These are phyloP conservation scores for Ostrea denselamellosa DNA, from an alignment of 1,140 invertebrate species.

Conservation along the genomic window DNA sequence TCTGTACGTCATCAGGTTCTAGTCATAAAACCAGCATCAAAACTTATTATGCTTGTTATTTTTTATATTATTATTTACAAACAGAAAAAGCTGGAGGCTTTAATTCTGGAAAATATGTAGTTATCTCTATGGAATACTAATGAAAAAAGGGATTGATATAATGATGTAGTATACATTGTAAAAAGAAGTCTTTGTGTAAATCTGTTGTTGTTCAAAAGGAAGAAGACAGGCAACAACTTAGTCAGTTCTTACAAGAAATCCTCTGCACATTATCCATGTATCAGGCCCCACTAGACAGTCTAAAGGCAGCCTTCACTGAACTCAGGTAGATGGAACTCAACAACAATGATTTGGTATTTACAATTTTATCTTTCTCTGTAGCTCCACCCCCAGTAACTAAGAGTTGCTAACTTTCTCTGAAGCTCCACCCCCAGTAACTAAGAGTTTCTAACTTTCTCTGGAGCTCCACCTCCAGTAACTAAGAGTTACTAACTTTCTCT, in stretches of 20 bases:
- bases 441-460: no score
- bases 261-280: slow-evolving; percentile 81
- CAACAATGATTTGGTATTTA: neutral
- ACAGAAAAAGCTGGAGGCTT: no score
- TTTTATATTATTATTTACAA: no score
- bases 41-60: no score
- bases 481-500: no score
- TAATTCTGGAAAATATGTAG: no score
- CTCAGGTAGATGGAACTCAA: neutral
- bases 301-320: slow-evolving; percentile 78
- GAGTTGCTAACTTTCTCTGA: slow-evolving; percentile 43
- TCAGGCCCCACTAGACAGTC: slow-evolving; percentile 80
- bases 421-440: slow-evolving; percentile 77
- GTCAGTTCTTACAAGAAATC: slow-evolving; percentile 80
- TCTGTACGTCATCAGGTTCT: slow-evolving; percentile 65
- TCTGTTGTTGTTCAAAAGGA: slow-evolving; percentile 65
- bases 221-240: slow-evolving; percentile 79
- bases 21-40: no score
- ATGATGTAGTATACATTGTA: no score
- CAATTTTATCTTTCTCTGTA: slow-evolving; percentile 44
- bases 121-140: no score
- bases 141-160: no score
- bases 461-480: no score
- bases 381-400: slow-evolving; percentile 55
- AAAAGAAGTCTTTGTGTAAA: neutral